Conservation (phyloP, 2,113 vertebrate genomes). For the Pelobates fuscus region DNA sequence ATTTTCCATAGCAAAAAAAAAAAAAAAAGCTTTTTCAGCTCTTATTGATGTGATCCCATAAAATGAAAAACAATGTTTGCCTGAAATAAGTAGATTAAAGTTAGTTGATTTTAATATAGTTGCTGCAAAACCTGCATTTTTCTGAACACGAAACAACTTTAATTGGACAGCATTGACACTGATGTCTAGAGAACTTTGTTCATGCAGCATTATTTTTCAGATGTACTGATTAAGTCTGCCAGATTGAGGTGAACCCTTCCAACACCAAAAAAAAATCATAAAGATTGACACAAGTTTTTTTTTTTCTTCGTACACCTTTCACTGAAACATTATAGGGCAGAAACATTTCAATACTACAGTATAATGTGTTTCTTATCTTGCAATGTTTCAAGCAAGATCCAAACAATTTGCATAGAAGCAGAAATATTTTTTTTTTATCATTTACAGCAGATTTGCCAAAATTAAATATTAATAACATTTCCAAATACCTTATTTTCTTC, state of each 20-base stretch:
- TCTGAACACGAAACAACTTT: neutral
- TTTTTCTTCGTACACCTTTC: too few species aligned
- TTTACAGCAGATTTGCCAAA: too few species aligned
- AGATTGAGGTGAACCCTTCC: constrained; percentile 43
- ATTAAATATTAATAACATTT: too few species aligned
- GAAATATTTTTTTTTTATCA: too few species aligned
- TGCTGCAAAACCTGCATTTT: constrained; percentile 12
- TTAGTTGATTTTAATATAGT: neutral
- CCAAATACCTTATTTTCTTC: too few species aligned
- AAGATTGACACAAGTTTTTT: too few species aligned
- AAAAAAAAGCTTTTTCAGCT: neutral
- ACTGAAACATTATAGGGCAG: too few species aligned
- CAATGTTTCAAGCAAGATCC: too few species aligned
- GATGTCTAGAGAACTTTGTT: constrained; percentile 22
- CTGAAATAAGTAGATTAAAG: constrained; percentile 14
- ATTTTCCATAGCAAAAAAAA: constrained; percentile 11
- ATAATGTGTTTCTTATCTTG: too few species aligned
- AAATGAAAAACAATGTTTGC: constrained; percentile 4
- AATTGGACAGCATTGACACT: constrained; percentile 34
- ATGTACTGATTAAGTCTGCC: constrained; percentile 26
- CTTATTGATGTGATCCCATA: constrained; percentile 7
- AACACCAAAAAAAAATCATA: too few species aligned
- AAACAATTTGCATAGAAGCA: too few species aligned
- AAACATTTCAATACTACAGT: too few species aligned
- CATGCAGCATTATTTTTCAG: constrained; percentile 24